Conservation (phyloP, 2,888 invertebrate genomes). For the Agonopterix subpropinquella region DNA sequence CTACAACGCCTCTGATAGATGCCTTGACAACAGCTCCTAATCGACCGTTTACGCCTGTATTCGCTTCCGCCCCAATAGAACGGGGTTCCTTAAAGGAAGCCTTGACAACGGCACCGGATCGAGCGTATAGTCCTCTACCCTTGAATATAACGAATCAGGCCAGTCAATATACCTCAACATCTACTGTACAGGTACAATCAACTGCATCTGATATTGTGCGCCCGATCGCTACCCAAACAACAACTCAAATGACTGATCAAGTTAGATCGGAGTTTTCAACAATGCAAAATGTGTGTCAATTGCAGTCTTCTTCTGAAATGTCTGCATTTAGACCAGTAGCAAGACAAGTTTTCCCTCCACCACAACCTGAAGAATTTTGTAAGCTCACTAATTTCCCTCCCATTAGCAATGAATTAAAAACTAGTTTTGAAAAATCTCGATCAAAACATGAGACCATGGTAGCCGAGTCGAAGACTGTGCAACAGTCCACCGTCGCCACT, state of each 20-base stretch:
- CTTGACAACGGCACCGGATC: constrained; percentile 78
- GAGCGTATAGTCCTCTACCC: constrained; percentile 75
- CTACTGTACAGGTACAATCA: constrained; percentile 31
- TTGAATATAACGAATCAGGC: constrained; percentile 56
- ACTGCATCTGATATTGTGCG: constrained; percentile 43
- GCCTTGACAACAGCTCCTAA: constrained; percentile 82
- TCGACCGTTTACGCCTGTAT: constrained; percentile 76
- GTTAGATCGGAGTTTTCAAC: constrained; percentile 43
- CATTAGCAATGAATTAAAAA: constrained; percentile 51
- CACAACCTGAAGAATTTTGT: constrained; percentile 51
- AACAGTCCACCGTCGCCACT: constrained; percentile 33
- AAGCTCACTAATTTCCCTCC: constrained; percentile 49
- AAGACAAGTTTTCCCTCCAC: constrained; percentile 58
- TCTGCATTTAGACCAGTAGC: constrained; percentile 69
- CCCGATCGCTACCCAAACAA: constrained; percentile 50
- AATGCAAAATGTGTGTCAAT: constrained; percentile 54
- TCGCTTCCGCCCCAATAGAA: constrained; percentile 46
- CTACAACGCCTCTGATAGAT: constrained; percentile 78
- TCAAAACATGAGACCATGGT: constrained; percentile 39
- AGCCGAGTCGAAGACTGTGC: constrained; percentile 41
- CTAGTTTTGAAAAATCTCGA: constrained; percentile 41
- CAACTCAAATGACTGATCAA: constrained; percentile 37
- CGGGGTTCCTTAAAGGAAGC: constrained; percentile 74
- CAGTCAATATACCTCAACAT: constrained; percentile 37
- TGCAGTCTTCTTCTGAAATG: constrained; percentile 54